Evolutionary conservation across 2,113 vertebrate species (phyloP), one percentile per base, ranked within the genome.

Genomic region (Percina caprodes): DNA sequence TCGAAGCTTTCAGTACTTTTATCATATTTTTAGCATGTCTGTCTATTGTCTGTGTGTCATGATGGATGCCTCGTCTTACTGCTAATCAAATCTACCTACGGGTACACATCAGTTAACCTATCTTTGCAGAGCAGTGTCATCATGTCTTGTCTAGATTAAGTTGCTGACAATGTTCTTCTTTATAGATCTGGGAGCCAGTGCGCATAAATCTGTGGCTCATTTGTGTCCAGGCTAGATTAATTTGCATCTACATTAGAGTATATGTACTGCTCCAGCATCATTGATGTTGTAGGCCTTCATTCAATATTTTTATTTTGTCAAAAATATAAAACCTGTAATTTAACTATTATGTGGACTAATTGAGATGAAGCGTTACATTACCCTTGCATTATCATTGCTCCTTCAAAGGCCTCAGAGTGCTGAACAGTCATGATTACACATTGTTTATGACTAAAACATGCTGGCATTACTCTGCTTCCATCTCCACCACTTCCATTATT

Each of bases 321-420:
- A 83, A 83, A 84, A 87, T 77, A 85, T 87, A 74, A 88, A 89
- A 86, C 78, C 87, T 5, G 23, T 82, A 84, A 91, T 95, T 91
- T 89, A 46, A 83, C 83, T 79, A 90, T 83, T 85, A 86, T 68
- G 71, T 69, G 45, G 72, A 83, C 72, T 88, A 82, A 92, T 88
- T 85, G 70, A 77, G 89, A 77, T 79, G 84, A 82, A 89, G 80
- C 16, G 30, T 67, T 56, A 24, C 66, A 69, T 82, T 60, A 48
- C 81, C 55, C 66, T 51, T 46, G 72, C 59, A 80, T 89, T 86
- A 87, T 62, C 82, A 74, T 56, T 76, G 80, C 80, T 82, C 80
- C 87, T 85, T 87, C 7, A 86, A 78, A 82, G 60, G 80, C 76
- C 69, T 33, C 56, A 52, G 91, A 86, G 84, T 19, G 26, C 70